These are phyloP conservation scores for Virgularia gustaviana DNA, from an alignment of 92 coral and sea anemone species.

Conservation along the genomic window DNA sequence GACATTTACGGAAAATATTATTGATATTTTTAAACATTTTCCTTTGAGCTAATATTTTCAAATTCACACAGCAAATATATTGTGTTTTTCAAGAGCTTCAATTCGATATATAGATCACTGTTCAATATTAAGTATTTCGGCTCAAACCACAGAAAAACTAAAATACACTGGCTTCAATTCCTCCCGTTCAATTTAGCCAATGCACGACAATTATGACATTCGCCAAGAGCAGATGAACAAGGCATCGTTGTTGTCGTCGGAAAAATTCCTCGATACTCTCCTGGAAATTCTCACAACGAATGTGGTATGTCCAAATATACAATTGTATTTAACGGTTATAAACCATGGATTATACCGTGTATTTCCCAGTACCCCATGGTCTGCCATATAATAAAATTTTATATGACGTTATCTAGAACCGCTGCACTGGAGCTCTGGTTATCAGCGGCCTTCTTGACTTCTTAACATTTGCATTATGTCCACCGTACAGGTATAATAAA, in stretches of 20 bases:
- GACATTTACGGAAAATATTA: background rate
- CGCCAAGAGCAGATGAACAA: constrained; percentile 96
- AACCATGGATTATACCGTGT: constrained; percentile 1
- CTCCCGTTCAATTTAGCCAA: no score
- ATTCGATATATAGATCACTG: no score
- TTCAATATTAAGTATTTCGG: no score
- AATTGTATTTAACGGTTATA: no score
- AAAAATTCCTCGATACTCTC: constrained; percentile 78
- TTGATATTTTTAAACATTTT: no score
- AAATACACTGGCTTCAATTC: no score
- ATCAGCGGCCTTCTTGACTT: constrained; percentile 89
- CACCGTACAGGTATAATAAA: constrained; percentile 98
- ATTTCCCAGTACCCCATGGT: no score
- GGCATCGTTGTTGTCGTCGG: constrained; percentile 85
- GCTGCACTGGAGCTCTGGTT: constrained; percentile 96
- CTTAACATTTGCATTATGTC: constrained; percentile 93
- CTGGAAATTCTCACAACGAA: constrained; percentile 86
- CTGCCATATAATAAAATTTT: background rate
- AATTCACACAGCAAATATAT: background rate
- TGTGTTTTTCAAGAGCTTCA: background rate
- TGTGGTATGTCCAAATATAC: constrained; percentile 98
- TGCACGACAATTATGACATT: constrained; percentile 97
- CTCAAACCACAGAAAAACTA: no score
- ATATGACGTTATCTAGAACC: no score
- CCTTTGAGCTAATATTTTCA: no score